phyloP scores from a whole-genome alignment of 2,888 invertebrate species.

The Cryptocephalus primarius region DNA sequence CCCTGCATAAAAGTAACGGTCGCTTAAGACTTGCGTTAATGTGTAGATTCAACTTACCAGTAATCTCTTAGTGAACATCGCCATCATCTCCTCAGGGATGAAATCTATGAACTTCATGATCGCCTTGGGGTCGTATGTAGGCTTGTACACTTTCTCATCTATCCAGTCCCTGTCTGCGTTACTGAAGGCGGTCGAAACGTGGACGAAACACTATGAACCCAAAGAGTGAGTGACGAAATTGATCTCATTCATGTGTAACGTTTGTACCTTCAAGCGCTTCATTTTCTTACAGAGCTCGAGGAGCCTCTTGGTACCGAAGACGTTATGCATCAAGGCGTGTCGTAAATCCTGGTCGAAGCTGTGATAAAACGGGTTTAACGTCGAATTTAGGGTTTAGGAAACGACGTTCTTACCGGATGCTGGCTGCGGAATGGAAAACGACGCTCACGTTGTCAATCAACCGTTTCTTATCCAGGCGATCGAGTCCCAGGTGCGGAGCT shows the following conservation, averaged over 20 bases:
- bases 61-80: conserved; percentile 45
- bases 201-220: conserved; percentile 56
- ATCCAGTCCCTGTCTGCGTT: conserved; percentile 78
- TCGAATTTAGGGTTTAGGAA: too few species aligned
- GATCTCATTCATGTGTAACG: neutral
- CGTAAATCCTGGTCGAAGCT: conserved; percentile 83
- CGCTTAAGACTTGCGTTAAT: too few species aligned
- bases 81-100: conserved; percentile 49
- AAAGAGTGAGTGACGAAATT: neutral
- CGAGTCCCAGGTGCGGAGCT: conserved; percentile 58
- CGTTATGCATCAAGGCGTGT: conserved; percentile 79
- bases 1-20: conserved; percentile 39
- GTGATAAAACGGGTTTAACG: conserved; percentile 7
- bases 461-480: conserved; percentile 48
- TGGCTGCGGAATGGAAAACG: conserved; percentile 93
- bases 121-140: conserved; percentile 50
- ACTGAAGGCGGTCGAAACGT: conserved; percentile 94
- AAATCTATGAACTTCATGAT: conserved; percentile 51
- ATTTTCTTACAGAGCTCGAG: conserved; percentile 75
- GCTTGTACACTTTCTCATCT: conserved; percentile 74
- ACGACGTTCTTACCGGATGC: conserved; percentile 63
- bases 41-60: conserved; percentile 37
- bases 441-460: conserved; percentile 61
- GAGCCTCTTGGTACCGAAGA: conserved; percentile 76
- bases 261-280: conserved; percentile 54